Evolutionary conservation across 2,797 vertebrate species (phyloP).

Genomic region (Ibycter americanus): DNA sequence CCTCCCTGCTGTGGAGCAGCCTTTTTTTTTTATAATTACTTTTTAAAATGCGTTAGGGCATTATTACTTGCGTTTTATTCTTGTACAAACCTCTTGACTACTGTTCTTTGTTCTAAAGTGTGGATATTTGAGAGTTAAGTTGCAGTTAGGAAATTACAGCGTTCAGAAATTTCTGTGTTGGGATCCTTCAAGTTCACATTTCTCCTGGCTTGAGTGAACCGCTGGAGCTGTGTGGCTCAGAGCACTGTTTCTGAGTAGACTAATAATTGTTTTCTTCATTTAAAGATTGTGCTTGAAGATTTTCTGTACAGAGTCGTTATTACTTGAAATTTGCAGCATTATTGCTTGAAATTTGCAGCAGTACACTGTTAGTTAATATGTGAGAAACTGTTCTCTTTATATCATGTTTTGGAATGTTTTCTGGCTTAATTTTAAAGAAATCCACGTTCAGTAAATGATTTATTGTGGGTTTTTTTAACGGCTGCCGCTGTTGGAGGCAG

Average conservation of each 20-base stretch:
- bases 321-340: background rate
- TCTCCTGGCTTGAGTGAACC: accelerated
- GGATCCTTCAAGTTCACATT: background rate
- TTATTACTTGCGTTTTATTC: background rate
- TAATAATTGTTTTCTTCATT: accelerated
- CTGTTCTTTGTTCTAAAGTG: background rate
- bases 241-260: accelerated
- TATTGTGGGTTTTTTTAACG: background rate
- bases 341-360: background rate
- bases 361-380: background rate
- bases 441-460: background rate
- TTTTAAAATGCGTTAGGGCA: background rate
- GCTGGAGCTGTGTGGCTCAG: background rate
- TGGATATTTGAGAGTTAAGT: background rate
- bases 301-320: background rate
- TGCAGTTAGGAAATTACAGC: background rate
- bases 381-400: background rate
- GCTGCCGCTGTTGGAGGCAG: no score
- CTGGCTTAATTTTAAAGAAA: background rate
- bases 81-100: background rate
- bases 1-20: background rate
- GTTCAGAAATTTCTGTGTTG: background rate
- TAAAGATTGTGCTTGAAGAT: background rate
- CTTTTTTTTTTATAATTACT: no score
- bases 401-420: background rate